phyloP scores from a whole-genome alignment of 2,888 invertebrate genomes.

The Nasonovia ribisnigri region DNA sequence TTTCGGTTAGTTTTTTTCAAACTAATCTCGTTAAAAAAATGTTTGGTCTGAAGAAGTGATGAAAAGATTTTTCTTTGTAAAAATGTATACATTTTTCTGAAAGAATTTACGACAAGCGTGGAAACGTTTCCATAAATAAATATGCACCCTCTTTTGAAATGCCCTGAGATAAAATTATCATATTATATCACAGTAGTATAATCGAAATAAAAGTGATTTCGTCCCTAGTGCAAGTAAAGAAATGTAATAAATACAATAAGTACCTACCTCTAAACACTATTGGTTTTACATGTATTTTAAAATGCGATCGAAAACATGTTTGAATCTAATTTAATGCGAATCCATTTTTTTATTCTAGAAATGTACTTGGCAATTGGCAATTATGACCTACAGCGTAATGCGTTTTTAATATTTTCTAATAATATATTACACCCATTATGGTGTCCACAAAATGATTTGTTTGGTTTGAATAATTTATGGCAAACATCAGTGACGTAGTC shows the following conservation, averaged over 20 bases:
- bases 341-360: conserved; percentile 7
- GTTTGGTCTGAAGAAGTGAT: neutral
- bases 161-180: conserved; percentile 3
- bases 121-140: conserved; percentile 5
- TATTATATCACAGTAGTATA: neutral
- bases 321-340: neutral
- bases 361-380: neutral
- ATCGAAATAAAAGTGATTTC: conserved; percentile 18
- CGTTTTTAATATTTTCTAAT: neutral
- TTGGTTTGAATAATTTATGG: conserved; percentile 40
- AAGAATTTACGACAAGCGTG: neutral
- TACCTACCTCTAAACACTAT: neutral
- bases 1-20: neutral
- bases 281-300: neutral
- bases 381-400: neutral
- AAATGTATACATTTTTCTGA: conserved; percentile 6
- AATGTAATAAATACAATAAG: conserved; percentile 12
- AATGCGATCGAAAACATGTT: conserved; percentile 30
- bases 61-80: neutral
- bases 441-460: conserved; percentile 22
- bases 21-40: conserved; percentile 20
- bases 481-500: neutral
- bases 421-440: neutral
- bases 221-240: neutral
- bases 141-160: neutral